Evolutionary conservation across 2,888 invertebrate species (phyloP), one percentile per base, ranked within the genome.

Genomic region (Ametastegia equiseti): DNA sequence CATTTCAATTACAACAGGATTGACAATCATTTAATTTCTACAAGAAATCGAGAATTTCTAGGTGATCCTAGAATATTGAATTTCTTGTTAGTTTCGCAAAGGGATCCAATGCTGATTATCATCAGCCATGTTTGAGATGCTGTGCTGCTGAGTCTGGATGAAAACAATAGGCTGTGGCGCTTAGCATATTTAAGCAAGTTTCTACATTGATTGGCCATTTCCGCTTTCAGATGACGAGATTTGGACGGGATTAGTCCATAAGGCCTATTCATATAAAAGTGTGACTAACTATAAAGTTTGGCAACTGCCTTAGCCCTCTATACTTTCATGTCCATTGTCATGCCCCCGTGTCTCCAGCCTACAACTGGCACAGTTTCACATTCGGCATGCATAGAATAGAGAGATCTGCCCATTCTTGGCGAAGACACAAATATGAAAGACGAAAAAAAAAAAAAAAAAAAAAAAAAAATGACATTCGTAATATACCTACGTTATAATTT

Each of bases 231-330:
- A 50, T 36, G 50, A 75, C 54, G 36, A 75, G 33, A 75, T 75
- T 75, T 54, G 75, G 30, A 75, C 50, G 33, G 50, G 36, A 80
- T 15, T 36, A 45, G 23, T 19, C 80, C 60, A 27, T 7, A 15
- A n/a, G n/a, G n/a, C n/a, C 80, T 57, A 39, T 80, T 80, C n/a
- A n/a, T 73, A 80, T 33, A 71, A 73, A 19, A 7, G 36, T 54
- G 42, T 80, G 80, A 80, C 80, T 80, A 73, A 75, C 57, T n/a
- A n/a, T n/a, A 69, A 45, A 80, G 60, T 80, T 80, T 73, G 60
- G 60, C 80, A 80, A 80, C 57, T 60, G 11, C 13, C 13, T 36
- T 63, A 30, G 42, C 54, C 54, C 42, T 71, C 71, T 45, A 7
- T 47, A 33, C 1, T 65, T 39, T 36, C n/a, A 15, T 50, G 2